Conservation (phyloP, 1,140 invertebrate species). For the Cephus cinctus region DNA sequence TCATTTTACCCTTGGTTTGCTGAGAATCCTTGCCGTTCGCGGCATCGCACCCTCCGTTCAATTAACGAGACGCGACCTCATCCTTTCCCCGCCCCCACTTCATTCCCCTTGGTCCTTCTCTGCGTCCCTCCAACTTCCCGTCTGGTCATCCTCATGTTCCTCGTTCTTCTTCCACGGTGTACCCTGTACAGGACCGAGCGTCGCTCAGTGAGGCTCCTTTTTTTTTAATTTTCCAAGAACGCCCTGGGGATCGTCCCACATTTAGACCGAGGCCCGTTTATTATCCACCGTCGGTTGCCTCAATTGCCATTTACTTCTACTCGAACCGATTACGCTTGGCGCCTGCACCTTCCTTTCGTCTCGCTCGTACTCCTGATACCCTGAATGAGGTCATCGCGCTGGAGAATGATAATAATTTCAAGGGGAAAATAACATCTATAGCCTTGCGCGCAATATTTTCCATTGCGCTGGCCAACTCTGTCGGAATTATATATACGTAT, state of each 20-base stretch:
- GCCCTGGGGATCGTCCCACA: not conserved
- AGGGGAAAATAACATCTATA: too few relatives aligned
- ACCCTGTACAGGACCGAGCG: not conserved
- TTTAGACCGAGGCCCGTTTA: not conserved
- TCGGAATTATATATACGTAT: too few relatives aligned
- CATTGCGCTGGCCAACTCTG: too few relatives aligned
- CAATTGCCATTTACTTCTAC: not conserved
- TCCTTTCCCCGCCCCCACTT: slow-evolving; percentile 20
- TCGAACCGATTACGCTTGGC: not conserved
- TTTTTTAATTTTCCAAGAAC: not conserved
- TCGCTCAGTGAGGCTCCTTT: not conserved
- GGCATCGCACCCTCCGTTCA: slow-evolving; percentile 27
- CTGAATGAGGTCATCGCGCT: too few relatives aligned
- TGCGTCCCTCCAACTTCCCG: not conserved
- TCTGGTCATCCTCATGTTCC: not conserved
- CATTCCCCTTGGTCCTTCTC: not conserved
- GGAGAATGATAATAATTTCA: too few relatives aligned
- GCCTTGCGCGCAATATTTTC: too few relatives aligned
- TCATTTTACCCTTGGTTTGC: slow-evolving; percentile 11
- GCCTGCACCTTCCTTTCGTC: not conserved
- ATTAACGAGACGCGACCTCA: slow-evolving; percentile 26
- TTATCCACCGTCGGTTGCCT: not conserved
- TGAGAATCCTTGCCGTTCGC: slow-evolving; percentile 19
- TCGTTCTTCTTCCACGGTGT: not conserved
- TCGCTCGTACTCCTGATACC: too few relatives aligned